These are phyloP conservation scores for Phasia obesa DNA, from an alignment of 2,888 invertebrate species.

Conservation along the genomic window DNA sequence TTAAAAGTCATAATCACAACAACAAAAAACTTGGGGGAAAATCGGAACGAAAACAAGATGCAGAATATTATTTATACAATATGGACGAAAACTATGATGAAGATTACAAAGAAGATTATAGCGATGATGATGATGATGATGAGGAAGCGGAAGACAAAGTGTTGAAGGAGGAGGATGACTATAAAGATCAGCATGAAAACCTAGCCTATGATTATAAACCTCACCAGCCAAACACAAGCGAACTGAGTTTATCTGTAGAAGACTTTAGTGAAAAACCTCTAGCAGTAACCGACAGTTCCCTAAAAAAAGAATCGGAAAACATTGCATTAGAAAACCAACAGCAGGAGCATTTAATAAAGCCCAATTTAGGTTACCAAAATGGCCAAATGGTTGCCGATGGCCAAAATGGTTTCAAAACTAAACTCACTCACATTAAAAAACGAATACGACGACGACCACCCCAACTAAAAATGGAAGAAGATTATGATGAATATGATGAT, in stretches of 20 bases:
- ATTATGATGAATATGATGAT: slow-evolving; percentile 67
- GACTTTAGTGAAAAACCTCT: slow-evolving; percentile 67
- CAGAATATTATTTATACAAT: slow-evolving; percentile 70
- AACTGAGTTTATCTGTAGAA: slow-evolving; percentile 35
- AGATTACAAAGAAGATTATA: slow-evolving; percentile 68
- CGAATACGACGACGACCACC: slow-evolving; percentile 75
- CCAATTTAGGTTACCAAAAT: slow-evolving; percentile 42
- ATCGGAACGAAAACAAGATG: slow-evolving; percentile 60
- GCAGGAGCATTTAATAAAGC: slow-evolving; percentile 2
- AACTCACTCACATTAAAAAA: slow-evolving; percentile 73
- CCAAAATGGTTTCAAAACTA: slow-evolving; percentile 57
- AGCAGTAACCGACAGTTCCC: slow-evolving; percentile 73
- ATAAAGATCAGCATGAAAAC: slow-evolving; percentile 70
- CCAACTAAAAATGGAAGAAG: slow-evolving; percentile 59
- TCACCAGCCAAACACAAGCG: slow-evolving; percentile 10
- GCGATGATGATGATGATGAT: slow-evolving; percentile 63
- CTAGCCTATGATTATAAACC: slow-evolving; percentile 68
- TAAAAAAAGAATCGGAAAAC: slow-evolving; percentile 75
- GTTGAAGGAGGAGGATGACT: slow-evolving; percentile 72
- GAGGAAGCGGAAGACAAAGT: slow-evolving; percentile 47
- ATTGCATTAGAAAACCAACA: slow-evolving; percentile 73
- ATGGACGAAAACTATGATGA: slow-evolving; percentile 71
- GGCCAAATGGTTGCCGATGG: too few relatives aligned
- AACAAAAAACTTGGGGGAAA: slow-evolving; percentile 55
- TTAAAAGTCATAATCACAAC: background rate